phyloP scores from a whole-genome alignment of 1,140 invertebrate genomes.

The Ectropis grisescens region DNA sequence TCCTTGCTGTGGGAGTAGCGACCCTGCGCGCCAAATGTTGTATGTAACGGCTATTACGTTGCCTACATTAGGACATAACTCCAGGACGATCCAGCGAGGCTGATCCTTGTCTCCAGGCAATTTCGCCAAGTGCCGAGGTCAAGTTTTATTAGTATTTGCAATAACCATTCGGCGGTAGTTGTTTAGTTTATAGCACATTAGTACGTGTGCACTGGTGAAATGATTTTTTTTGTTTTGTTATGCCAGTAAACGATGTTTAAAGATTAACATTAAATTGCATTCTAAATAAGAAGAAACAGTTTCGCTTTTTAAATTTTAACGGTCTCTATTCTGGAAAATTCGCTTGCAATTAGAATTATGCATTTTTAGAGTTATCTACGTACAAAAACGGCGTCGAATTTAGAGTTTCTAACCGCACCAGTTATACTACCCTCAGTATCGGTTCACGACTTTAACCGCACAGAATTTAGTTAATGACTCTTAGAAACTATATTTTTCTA shows the following conservation, averaged over 20 bases:
- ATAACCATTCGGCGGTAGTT: no score
- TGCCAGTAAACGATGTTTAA: slow-evolving; percentile 1
- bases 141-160: slow-evolving; percentile 33
- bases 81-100: slow-evolving; percentile 15
- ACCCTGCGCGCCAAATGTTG: slow-evolving; percentile 31
- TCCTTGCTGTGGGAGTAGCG: slow-evolving; percentile 26
- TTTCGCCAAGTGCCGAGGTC: slow-evolving; percentile 40
- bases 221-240: background rate
- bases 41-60: slow-evolving; percentile 26
- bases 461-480: no score
- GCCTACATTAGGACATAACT: slow-evolving; percentile 18
- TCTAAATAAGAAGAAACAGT: no score
- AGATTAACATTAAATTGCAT: slow-evolving; percentile 21
- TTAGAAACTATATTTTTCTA: no score
- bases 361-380: no score
- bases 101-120: slow-evolving; percentile 37
- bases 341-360: no score
- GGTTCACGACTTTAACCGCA: no score
- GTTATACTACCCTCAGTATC: no score
- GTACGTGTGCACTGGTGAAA: background rate
- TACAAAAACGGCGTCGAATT: no score
- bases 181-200: slow-evolving; percentile 4
- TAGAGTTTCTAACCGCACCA: no score
- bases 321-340: no score
- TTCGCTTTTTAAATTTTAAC: no score